A percentile compares a stretch with the other conserved stretches of the same genome.
Evolutionary conservation across 2,888 invertebrate genomes (phyloP).

Genomic region (Druceiella hillmani): DNA sequence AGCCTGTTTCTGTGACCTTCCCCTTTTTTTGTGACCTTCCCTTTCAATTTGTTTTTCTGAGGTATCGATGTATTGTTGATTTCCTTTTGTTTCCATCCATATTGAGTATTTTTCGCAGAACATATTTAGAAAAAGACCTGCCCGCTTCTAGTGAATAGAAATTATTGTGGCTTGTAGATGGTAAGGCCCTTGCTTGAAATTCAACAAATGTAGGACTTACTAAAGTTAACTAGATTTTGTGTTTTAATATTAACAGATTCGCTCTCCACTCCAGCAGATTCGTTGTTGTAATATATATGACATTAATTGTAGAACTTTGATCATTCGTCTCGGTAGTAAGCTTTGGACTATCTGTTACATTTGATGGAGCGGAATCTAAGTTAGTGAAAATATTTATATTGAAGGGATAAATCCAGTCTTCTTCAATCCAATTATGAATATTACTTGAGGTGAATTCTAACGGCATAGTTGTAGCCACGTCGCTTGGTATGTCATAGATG

Average conservation of each 20-base stretch:
- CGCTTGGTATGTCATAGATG: conserved; percentile 13
- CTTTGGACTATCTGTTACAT: conserved; percentile 19
- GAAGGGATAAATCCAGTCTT: conserved; percentile 16
- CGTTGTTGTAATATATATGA: not conserved
- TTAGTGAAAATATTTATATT: conserved; percentile 19
- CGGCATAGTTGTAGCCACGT: conserved; percentile 7
- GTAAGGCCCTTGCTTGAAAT: too few species aligned
- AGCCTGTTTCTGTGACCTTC: too few species aligned
- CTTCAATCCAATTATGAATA: conserved; percentile 18
- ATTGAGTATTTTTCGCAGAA: not conserved
- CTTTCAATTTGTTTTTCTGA: not conserved
- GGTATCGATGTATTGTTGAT: not conserved
- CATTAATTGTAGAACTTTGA: conserved; percentile 9
- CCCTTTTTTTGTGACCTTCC: not conserved
- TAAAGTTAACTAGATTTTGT: too few species aligned
- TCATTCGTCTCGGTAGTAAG: too few species aligned
- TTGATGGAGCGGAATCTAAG: conserved; percentile 19
- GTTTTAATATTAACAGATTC: not conserved
- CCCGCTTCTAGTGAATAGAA: not conserved
- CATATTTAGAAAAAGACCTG: not conserved
- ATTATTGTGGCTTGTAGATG: not conserved
- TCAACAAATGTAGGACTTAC: too few species aligned
- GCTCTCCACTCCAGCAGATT: not conserved
- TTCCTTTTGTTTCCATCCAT: not conserved
- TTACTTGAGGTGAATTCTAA: conserved; percentile 12